Evolutionary conservation across 2,888 invertebrate genomes (phyloP).

Genomic region (Cerastis leucographa): DNA sequence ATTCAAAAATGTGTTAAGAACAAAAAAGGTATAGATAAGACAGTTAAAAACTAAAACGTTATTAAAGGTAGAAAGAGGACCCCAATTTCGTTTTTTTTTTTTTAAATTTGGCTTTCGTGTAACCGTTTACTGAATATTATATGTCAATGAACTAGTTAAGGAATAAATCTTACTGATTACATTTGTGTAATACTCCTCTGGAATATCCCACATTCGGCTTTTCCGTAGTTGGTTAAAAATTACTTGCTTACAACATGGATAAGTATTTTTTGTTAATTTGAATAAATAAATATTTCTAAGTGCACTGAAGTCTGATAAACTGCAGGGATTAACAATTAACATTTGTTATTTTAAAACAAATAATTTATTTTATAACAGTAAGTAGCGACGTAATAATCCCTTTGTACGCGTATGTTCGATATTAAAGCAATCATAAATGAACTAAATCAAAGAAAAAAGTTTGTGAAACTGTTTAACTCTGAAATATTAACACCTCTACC

Average conservation of each 20-base stretch:
- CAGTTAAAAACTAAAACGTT: background rate
- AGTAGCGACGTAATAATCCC: background rate
- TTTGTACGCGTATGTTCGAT: background rate
- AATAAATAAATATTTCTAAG: background rate
- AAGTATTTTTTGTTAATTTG: background rate
- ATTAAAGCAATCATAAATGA: background rate
- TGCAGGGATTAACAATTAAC: background rate
- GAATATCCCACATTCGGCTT: background rate
- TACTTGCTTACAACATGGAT: background rate
- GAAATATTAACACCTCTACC: conserved; percentile 17
- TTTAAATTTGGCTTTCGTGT: no score
- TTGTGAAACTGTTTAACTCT: background rate
- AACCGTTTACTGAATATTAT: no score
- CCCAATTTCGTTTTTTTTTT: background rate
- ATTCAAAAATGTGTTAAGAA: background rate
- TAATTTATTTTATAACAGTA: background rate
- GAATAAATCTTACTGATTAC: background rate
- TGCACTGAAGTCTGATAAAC: background rate
- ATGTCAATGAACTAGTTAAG: no score
- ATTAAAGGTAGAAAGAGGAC: background rate
- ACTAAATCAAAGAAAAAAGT: background rate
- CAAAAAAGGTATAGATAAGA: background rate
- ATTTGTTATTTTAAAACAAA: background rate
- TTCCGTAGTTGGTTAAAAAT: background rate
- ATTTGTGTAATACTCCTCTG: no score